A percentile compares a stretch with the other conserved stretches of the same genome.
Evolutionary conservation across 1,140 invertebrate genomes (phyloP).

Genomic region (Centruroides sculpturatus): DNA sequence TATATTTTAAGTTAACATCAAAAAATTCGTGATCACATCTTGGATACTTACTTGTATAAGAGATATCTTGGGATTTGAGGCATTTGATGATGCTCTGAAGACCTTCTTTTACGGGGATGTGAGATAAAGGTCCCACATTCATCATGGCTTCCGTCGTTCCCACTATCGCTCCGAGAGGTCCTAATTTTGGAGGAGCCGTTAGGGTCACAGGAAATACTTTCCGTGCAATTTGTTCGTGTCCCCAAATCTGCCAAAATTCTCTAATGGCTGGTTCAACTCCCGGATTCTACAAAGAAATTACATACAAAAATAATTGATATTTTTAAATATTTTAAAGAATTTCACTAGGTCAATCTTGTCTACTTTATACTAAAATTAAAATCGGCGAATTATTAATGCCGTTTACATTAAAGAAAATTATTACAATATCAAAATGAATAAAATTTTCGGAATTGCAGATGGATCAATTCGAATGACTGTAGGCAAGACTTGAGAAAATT

Average conservation of each 20-base stretch:
- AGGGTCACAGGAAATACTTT: slow-evolving; percentile 17
- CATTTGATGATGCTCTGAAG: slow-evolving; percentile 19
- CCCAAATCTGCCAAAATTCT: slow-evolving; percentile 19
- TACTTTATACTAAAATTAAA: too few species aligned
- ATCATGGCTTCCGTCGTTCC: slow-evolving; percentile 1
- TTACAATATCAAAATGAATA: too few species aligned
- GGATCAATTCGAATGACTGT: too few species aligned
- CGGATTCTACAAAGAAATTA: slow-evolving; percentile 12
- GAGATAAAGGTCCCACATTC: slow-evolving; percentile 9
- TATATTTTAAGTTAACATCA: too few species aligned
- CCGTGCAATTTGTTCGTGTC: slow-evolving; percentile 17
- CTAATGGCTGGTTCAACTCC: slow-evolving; percentile 8
- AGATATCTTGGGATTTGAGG: slow-evolving; percentile 17
- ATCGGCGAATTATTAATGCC: too few species aligned
- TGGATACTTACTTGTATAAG: slow-evolving; percentile 12
- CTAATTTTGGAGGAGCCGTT: slow-evolving; percentile 7
- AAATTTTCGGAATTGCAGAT: too few species aligned
- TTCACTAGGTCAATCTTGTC: too few species aligned
- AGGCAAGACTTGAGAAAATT: too few species aligned
- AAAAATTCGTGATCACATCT: too few species aligned
- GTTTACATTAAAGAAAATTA: too few species aligned
- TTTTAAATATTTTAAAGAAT: too few species aligned
- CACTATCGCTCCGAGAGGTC: neutral
- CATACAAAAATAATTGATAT: neutral
- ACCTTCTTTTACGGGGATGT: slow-evolving; percentile 19